These are phyloP conservation scores for Tanypteryx hageni DNA, from an alignment of 2,888 invertebrate species.

Conservation along the genomic window DNA sequence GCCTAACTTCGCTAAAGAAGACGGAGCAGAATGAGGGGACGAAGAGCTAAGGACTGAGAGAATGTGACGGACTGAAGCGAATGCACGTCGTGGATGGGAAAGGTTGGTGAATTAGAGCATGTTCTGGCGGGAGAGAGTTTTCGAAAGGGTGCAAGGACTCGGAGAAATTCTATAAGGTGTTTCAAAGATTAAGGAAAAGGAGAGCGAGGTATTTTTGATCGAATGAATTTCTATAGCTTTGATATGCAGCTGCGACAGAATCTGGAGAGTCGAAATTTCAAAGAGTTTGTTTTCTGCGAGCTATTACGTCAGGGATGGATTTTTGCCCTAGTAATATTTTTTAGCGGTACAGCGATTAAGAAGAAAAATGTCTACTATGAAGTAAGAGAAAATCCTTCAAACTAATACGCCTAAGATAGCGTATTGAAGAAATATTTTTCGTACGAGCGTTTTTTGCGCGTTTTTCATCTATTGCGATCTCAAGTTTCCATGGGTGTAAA, in stretches of 20 bases:
- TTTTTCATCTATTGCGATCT: too few species aligned
- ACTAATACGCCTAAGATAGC: too few species aligned
- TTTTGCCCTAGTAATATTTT: not conserved
- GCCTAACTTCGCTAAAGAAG: constrained; percentile 55
- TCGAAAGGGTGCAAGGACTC: not conserved
- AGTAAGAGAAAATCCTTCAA: too few species aligned
- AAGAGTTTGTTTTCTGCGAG: too few species aligned
- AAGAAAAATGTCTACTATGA: too few species aligned
- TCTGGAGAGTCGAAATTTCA: not conserved
- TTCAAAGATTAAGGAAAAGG: not conserved
- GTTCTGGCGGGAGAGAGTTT: not conserved
- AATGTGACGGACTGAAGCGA: not conserved
- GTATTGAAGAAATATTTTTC: too few species aligned
- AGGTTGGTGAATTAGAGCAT: constrained; percentile 54
- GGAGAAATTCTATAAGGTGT: not conserved
- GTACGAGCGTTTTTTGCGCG: too few species aligned
- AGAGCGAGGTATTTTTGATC: constrained; percentile 8
- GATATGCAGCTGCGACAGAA: not conserved
- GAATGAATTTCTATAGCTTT: not conserved
- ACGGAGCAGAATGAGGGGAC: not conserved
- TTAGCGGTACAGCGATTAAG: too few species aligned
- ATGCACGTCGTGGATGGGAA: not conserved
- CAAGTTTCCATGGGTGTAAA: too few species aligned
- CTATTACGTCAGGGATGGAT: not conserved
- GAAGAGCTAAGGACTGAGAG: not conserved